These are phyloP conservation scores for Nothoprocta pentlandii DNA, from an alignment of 2,113 vertebrate species.

Conservation along the genomic window DNA sequence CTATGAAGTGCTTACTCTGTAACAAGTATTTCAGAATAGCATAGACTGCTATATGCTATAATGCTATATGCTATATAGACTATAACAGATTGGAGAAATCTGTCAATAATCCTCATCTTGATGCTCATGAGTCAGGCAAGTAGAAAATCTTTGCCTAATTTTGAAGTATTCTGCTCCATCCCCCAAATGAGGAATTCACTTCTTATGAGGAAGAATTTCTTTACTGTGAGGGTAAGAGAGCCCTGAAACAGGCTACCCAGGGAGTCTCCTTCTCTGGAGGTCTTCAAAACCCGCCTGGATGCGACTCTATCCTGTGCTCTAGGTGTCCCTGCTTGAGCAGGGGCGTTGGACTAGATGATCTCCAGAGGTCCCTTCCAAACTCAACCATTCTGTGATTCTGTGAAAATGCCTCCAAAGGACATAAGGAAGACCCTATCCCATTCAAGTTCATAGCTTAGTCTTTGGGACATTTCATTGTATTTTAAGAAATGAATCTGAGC, in stretches of 20 bases:
- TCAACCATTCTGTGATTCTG: no score
- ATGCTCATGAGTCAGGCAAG: accelerated
- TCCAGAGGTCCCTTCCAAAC: no score
- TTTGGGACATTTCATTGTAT: neutral
- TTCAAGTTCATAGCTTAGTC: neutral
- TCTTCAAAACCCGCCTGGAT: no score
- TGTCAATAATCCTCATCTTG: neutral
- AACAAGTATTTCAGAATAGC: neutral
- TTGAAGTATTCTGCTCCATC: neutral
- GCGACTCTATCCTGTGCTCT: no score
- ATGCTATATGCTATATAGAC: neutral
- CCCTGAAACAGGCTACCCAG: no score
- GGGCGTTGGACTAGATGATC: no score
- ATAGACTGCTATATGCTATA: neutral
- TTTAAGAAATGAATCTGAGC: neutral
- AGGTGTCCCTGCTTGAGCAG: no score
- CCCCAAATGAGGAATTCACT: no score
- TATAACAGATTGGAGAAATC: neutral
- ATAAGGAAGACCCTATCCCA: accelerated
- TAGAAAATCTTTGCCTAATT: neutral
- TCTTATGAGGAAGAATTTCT: no score
- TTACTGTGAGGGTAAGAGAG: no score
- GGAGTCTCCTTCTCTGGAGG: no score
- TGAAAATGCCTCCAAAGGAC: neutral
- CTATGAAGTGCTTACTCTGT: neutral